Evolutionary conservation across 2,888 invertebrate species (phyloP).

Genomic region (Drosophila nigritarsus): DNA sequence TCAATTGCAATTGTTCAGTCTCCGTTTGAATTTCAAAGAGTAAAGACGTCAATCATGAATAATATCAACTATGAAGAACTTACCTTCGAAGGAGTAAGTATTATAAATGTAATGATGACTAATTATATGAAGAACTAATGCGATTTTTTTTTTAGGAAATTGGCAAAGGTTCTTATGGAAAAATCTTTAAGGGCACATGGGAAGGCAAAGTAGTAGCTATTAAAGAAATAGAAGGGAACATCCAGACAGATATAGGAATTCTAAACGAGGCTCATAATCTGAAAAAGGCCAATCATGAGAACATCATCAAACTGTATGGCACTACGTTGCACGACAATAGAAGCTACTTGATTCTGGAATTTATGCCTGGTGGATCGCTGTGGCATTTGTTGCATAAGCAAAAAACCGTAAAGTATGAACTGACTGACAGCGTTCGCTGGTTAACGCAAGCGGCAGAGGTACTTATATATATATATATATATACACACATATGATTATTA

Average conservation of each 20-base stretch:
- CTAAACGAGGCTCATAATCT: neutral
- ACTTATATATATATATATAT: neutral
- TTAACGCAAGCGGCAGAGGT: neutral
- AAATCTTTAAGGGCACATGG: fast-evolving
- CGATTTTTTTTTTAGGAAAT: fast-evolving
- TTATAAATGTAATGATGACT: neutral
- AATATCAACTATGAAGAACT: neutral
- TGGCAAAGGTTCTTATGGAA: fast-evolving
- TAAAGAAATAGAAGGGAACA: fast-evolving
- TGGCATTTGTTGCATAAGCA: neutral
- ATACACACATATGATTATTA: neutral
- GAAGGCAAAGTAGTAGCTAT: neutral
- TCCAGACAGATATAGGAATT: fast-evolving
- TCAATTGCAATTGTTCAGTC: neutral
- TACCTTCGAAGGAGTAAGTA: fast-evolving
- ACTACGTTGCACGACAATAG: neutral
- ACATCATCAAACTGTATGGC: neutral
- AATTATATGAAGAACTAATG: neutral
- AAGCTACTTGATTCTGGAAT: neutral
- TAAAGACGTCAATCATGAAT: neutral
- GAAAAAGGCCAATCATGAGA: neutral
- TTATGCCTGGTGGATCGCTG: neutral
- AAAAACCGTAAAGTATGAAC: neutral
- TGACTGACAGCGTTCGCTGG: neutral
- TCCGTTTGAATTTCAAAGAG: neutral